Percentiles rank a stretch among this genome's conserved stretches.
These are phyloP conservation scores for Littorina saxatilis DNA, from an alignment of 1,140 invertebrate genomes.

Conservation along the genomic window DNA sequence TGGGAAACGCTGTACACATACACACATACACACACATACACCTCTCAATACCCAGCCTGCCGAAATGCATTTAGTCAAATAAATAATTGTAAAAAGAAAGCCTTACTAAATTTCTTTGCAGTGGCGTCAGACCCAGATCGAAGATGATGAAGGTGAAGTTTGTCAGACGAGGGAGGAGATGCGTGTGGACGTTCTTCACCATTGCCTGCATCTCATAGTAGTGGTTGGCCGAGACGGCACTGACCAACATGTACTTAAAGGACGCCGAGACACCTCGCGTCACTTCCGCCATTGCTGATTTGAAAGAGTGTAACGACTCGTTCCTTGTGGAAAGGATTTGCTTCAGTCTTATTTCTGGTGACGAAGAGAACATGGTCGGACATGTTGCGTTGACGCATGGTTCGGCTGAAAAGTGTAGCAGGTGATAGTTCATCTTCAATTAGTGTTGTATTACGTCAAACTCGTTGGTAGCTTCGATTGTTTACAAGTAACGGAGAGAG, in stretches of 20 bases:
- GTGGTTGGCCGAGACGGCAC: conserved; percentile 16
- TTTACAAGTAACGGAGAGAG: no score
- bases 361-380: background rate
- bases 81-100: no score
- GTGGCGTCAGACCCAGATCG: background rate
- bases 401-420: background rate
- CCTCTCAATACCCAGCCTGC: background rate
- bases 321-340: no score
- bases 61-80: background rate
- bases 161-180: background rate
- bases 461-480: no score
- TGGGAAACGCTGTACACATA: background rate
- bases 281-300: background rate
- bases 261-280: no score
- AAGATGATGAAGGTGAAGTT: conserved; percentile 10
- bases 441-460: no score
- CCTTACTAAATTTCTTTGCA: background rate
- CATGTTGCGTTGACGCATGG: background rate
- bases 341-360: background rate
- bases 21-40: background rate
- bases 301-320: background rate
- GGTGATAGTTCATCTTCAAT: no score
- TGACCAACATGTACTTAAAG: conserved; percentile 7
- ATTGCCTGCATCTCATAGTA: conserved; percentile 17
- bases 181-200: background rate